phyloP scores from a whole-genome alignment of 2,113 vertebrate genomes.

The Oxygymnocypris stewartii region DNA sequence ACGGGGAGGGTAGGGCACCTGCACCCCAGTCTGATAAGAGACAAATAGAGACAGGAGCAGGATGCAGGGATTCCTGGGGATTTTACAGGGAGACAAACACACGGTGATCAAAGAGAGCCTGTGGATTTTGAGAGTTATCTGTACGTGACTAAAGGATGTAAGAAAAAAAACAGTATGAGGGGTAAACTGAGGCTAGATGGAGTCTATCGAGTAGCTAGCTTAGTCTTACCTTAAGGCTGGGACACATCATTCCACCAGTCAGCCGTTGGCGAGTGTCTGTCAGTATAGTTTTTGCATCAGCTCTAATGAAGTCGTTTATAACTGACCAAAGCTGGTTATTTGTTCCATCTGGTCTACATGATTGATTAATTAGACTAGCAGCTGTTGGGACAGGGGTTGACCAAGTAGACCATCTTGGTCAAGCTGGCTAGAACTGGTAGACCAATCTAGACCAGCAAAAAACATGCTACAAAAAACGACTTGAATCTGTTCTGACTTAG shows the following conservation, averaged over 20 bases:
- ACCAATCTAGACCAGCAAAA: background rate
- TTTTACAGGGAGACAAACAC: slow-evolving; percentile 40
- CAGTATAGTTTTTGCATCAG: too few species aligned
- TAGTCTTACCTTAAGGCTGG: too few species aligned
- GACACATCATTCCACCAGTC: too few species aligned
- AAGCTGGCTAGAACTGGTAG: background rate
- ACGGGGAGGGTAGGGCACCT: slow-evolving; percentile 52
- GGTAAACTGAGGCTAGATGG: background rate
- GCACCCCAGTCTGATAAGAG: slow-evolving; percentile 53
- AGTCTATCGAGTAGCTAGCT: too few species aligned
- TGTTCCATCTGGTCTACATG: background rate
- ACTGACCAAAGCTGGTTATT: background rate
- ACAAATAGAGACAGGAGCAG: slow-evolving; percentile 10
- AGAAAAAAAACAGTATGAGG: background rate
- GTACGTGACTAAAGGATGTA: background rate
- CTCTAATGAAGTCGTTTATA: background rate
- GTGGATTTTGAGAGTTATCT: slow-evolving; percentile 25
- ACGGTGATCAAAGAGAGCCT: slow-evolving; percentile 52
- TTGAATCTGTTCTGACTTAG: background rate
- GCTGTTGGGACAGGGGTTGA: background rate
- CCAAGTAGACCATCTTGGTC: background rate
- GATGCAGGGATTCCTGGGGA: slow-evolving; percentile 32
- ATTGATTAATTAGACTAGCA: background rate
- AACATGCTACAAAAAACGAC: background rate
- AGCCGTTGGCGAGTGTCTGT: too few species aligned